Evolutionary conservation across 2,113 vertebrate species (phyloP), one percentile per base, ranked within the genome.

Genomic region (Plecturocebus donacophilus): DNA sequence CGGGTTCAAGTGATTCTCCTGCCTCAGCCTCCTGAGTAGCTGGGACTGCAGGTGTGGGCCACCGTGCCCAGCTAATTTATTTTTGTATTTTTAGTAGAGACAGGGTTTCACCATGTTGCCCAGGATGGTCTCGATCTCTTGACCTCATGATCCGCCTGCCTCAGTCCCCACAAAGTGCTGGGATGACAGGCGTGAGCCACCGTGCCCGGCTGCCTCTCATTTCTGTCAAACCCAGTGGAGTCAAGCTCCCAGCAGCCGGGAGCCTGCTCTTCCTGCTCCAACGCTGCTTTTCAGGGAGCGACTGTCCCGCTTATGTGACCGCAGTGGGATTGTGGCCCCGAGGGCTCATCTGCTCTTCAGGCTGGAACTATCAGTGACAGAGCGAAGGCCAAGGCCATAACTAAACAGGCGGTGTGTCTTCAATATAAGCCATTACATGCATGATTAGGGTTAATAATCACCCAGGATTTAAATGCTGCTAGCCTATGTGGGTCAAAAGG

Each of bases 271-370:
- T 2, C 11, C 0, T 42, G 42, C 32, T 3, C 4, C 1, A 5
- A 0, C 52, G 17, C 0, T 4, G 30, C 68, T 54, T 32, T 8
- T 19, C 70, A 0, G 47, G 10, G 10, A 66, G 58, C 47, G 0
- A 7, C 8, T 2, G 1, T 2, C 87, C 10, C 0, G 0, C 45
- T 35, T 3, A 0, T 0, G 0, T 0, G 40, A 58, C 1, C 3
- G 30, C 23, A 30, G 32, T 20, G 21, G 40, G 42, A 6, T 10
- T 5, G 0, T 38, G 16, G 40, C n/a, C 7, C 0, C 0, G 2
- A 19, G 35, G 76, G 58, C 66, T 45, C 7, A 1, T 58, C 77
- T 30, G 23, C n/a, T 32, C 10, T 42, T 16, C 17, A 5, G 0
- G 10, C 47, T 10, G 35, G 45, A 49, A 12, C 49, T 0, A 1